phyloP scores from a whole-genome alignment of 2,113 vertebrate species.

The Chionomys nivalis region DNA sequence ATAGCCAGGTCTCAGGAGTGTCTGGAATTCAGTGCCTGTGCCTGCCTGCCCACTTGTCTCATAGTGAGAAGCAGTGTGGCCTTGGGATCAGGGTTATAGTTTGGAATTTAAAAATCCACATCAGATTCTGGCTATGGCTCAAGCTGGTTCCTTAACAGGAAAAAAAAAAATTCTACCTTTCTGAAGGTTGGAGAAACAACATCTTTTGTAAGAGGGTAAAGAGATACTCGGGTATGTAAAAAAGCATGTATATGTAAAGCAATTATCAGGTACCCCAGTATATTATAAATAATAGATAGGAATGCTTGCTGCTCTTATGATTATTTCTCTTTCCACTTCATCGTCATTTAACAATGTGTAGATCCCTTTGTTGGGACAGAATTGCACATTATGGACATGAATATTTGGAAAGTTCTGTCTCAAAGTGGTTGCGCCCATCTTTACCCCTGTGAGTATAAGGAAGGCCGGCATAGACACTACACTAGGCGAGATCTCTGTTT shows the following conservation, averaged over 20 bases:
- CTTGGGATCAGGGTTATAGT: not conserved
- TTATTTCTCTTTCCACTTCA: not conserved
- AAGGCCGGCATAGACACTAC: not conserved
- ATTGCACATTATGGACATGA: not conserved
- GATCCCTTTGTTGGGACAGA: not conserved
- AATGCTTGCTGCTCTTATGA: too few species aligned
- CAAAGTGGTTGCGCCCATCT: not conserved
- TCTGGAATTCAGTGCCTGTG: not conserved
- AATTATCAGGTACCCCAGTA: not conserved
- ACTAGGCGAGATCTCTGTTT: not conserved
- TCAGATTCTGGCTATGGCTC: constrained; percentile 1
- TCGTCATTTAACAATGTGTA: not conserved
- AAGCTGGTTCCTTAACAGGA: not conserved
- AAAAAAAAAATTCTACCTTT: not conserved
- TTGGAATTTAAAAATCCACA: not conserved
- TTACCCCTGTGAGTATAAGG: not conserved
- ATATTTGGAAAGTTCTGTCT: not conserved
- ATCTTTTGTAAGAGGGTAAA: not conserved
- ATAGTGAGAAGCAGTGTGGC: too few species aligned
- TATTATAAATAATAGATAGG: not conserved
- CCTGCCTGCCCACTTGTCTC: not conserved
- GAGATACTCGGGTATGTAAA: not conserved
- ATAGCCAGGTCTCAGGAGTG: not conserved
- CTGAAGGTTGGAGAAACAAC: not conserved
- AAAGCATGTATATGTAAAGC: not conserved